Evolutionary conservation across 2,113 vertebrate species (phyloP).

Genomic region (Cromileptes altivelis): DNA sequence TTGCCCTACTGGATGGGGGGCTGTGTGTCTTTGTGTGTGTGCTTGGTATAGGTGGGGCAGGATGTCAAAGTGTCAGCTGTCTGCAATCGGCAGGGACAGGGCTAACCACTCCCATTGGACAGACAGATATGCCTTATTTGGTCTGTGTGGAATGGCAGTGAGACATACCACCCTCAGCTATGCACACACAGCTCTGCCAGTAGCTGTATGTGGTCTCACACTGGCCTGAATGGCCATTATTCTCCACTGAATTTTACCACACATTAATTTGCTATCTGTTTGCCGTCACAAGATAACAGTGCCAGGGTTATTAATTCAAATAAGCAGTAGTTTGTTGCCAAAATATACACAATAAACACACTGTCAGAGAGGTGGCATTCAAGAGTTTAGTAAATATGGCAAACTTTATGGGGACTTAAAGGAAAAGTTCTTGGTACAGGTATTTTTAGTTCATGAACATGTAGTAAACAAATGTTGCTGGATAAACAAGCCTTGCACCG

Average conservation of each 20-base stretch:
- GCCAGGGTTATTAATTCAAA: not conserved
- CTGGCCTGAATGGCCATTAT: not conserved
- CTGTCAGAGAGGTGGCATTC: not conserved
- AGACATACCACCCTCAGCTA: slow-evolving; percentile 45
- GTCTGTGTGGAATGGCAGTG: slow-evolving; percentile 56
- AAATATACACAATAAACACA: slow-evolving; percentile 12
- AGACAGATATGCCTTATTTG: slow-evolving; percentile 72
- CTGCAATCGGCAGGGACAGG: slow-evolving; percentile 47
- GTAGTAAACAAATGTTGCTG: slow-evolving; percentile 20
- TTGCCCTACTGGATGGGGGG: slow-evolving; percentile 9
- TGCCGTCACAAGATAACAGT: not conserved
- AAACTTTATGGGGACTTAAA: slow-evolving; percentile 26
- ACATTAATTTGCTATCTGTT: not conserved
- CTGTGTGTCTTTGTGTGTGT: slow-evolving; percentile 20
- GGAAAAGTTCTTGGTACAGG: slow-evolving; percentile 8
- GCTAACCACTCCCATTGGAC: slow-evolving; percentile 59
- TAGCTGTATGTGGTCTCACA: slow-evolving; percentile 27
- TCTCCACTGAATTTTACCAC: not conserved
- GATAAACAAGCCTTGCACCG: slow-evolving; percentile 5
- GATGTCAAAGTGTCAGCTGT: slow-evolving; percentile 76
- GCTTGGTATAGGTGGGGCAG: slow-evolving; percentile 48
- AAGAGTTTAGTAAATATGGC: slow-evolving; percentile 16
- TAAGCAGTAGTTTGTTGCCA: slow-evolving; percentile 6
- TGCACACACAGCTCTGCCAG: slow-evolving; percentile 37
- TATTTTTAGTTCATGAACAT: not conserved